These are phyloP conservation scores for Ricordea florida DNA, from an alignment of 92 coral and sea anemone species.

Conservation along the genomic window DNA sequence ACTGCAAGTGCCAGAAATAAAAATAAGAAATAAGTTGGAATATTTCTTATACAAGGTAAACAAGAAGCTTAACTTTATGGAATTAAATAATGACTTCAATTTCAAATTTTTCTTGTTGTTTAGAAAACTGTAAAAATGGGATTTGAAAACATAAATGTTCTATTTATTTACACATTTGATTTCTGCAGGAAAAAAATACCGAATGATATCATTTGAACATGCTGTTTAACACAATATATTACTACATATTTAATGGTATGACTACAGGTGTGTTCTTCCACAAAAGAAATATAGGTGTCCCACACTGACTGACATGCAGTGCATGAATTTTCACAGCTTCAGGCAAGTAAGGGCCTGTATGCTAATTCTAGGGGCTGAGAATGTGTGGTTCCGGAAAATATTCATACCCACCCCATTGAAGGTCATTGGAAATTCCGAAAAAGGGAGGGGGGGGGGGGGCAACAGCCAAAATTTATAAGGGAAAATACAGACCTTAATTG, in stretches of 20 bases:
- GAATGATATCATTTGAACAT: not conserved
- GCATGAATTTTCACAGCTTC: not conserved
- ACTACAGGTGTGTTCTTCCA: slow-evolving; percentile 12
- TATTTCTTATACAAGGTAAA: too few species aligned
- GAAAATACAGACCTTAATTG: too few species aligned
- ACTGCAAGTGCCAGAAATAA: too few species aligned
- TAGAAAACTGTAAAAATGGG: not conserved
- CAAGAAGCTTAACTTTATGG: too few species aligned
- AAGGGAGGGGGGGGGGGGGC: too few species aligned
- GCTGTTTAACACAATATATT: not conserved
- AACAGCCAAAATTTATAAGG: too few species aligned
- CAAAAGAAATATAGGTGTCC: slow-evolving; percentile 5
- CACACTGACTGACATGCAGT: not conserved
- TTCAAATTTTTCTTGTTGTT: not conserved
- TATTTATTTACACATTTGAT: not conserved
- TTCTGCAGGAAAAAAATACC: slow-evolving; percentile 3
- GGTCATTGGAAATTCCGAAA: too few species aligned
- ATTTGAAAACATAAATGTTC: not conserved
- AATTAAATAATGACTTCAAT: not conserved
- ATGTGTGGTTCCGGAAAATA: not conserved
- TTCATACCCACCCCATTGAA: too few species aligned
- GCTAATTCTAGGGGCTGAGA: not conserved
- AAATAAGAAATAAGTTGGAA: too few species aligned
- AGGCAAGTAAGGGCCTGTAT: not conserved
- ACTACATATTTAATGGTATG: slow-evolving; percentile 1